Percentiles rank a stretch among this genome's conserved stretches.
Evolutionary conservation across 2,888 invertebrate genomes (phyloP).

Genomic region (Dasypogon diadema): DNA sequence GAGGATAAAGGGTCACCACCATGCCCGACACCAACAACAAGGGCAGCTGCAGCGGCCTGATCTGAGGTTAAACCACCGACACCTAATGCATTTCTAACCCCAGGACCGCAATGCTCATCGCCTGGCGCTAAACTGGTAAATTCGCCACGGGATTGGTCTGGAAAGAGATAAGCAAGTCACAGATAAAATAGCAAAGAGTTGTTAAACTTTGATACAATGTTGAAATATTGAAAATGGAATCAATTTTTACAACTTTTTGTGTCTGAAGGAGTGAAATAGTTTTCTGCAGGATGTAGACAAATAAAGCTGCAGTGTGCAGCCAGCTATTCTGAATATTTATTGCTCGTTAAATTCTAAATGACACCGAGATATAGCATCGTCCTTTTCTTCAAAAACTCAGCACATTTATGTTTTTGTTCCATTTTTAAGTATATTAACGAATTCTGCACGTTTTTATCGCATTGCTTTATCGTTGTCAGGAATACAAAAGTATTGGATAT

Average conservation of each 20-base stretch:
- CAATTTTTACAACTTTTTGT: constrained; percentile 32
- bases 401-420: too few species aligned
- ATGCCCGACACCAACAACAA: constrained; percentile 59
- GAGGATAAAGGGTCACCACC: constrained; percentile 50
- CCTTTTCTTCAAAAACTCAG: background rate
- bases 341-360: constrained; percentile 42
- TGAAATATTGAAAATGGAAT: constrained; percentile 27
- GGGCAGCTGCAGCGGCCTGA: constrained; percentile 61
- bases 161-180: constrained; percentile 43
- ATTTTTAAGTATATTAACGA: background rate
- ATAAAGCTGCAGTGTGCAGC: constrained; percentile 13
- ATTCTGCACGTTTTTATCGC: constrained; percentile 33
- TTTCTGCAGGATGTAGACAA: background rate
- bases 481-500: constrained; percentile 43
- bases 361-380: background rate
- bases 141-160: constrained; percentile 59
- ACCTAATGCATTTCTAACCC: constrained; percentile 56
- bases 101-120: constrained; percentile 58
- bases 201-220: constrained; percentile 44
- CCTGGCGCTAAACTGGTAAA: constrained; percentile 58
- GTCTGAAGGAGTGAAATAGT: background rate
- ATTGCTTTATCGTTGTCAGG: background rate
- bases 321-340: constrained; percentile 40
- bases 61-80: constrained; percentile 56
- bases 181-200: constrained; percentile 1